Conservation (phyloP, 2,797 vertebrate species). For the Cryptoprocta ferox region DNA sequence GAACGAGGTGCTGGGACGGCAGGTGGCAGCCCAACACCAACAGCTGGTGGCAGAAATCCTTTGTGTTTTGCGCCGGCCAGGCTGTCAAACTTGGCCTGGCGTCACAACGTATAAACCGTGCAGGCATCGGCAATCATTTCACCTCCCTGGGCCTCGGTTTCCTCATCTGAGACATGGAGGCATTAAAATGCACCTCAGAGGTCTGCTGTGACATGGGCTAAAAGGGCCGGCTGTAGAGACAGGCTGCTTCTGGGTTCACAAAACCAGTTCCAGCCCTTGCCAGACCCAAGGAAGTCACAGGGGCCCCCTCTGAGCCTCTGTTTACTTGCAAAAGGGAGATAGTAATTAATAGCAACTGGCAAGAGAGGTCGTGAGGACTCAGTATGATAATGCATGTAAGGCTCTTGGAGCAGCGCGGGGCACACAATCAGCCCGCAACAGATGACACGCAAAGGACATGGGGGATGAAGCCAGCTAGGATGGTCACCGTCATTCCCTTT, state of each 20-base stretch:
- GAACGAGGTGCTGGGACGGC: rapidly evolving
- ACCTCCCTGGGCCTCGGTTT: not conserved
- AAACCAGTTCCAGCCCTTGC: not conserved
- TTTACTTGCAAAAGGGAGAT: not conserved
- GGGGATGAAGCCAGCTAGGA: rapidly evolving
- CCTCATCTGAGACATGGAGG: not conserved
- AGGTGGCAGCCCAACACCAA: rapidly evolving
- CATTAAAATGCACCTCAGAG: rapidly evolving
- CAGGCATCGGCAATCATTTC: not conserved
- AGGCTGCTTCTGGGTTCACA: not conserved
- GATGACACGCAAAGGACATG: rapidly evolving
- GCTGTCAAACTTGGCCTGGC: not conserved
- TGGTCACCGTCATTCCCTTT: rapidly evolving
- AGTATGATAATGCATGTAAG: no score
- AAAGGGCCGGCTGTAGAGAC: not conserved
- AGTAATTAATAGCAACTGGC: not conserved
- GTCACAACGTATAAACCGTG: rapidly evolving
- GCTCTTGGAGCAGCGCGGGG: rapidly evolving
- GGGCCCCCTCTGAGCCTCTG: not conserved
- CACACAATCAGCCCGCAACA: rapidly evolving
- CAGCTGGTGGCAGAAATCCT: not conserved
- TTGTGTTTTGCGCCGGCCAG: no score
- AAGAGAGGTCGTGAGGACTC: rapidly evolving
- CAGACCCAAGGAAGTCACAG: not conserved
- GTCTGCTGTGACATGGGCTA: not conserved